Base-by-base conservation (phyloP, 1,140 invertebrate species). In the Antheraea mylitta region DNA sequence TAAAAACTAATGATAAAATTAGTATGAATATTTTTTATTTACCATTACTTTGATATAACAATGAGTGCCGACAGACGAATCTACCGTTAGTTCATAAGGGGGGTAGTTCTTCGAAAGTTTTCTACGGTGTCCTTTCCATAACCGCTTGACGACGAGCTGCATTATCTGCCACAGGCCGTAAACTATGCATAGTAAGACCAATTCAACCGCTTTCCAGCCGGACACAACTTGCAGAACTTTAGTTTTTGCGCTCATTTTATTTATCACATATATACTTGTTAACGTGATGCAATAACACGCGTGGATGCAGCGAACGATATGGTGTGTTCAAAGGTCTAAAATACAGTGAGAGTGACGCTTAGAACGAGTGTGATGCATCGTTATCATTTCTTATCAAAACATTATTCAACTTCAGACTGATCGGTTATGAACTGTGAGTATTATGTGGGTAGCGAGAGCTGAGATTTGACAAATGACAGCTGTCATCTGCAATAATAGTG, bases 1-100 rank as follows among this genome's bases (percentile, higher is more conserved):
- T 30, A 30, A 30, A 30, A 30, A 30, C 22, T 19, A 59, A n/a
- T n/a, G 0, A 18, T 59, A 18, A 59, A 60, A 37, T 64, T 38
- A 64, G 18, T 66, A 13, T 22, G n/a, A 22, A 48, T 22, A 58
- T 11, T 64, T n/a, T 18, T 16, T 13, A 68, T 58, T 70, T 68
- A 91, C 89, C 87, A 85, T 83, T 64, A 92, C 79, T 87, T 89
- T 90, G 7, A 92, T 90, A 71, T 89, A 88, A 42, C 85, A 92
- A 72, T 92, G 89, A 30, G 81, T 83, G 10, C 89, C 89, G 16
- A 92, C 78, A 30, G 87, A 87, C 0, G 88, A 85, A 67, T 90
- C 90, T 3, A 87, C 82, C 11, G 87, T 85, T 11, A 89, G 70
- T 79, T 90, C 86, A 3, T 89, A 81, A 16, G 86, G 73, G 7